Evolutionary conservation across 2,797 vertebrate species (phyloP).

Genomic region (Sebastiscus tertius): DNA sequence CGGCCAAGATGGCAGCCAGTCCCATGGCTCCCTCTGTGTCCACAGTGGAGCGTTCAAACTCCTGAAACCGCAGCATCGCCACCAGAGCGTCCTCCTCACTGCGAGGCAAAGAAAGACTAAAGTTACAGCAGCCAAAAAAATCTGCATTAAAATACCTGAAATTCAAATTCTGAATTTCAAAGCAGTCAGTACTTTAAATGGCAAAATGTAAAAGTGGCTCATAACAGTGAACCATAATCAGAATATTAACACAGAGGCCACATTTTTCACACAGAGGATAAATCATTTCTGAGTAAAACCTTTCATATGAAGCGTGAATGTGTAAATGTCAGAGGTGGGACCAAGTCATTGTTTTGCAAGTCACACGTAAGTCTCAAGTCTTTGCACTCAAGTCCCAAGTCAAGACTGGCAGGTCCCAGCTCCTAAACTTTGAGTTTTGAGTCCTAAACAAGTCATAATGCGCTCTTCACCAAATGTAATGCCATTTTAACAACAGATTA

Average conservation of each 20-base stretch:
- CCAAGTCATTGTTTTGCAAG: no score
- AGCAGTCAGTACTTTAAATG: background rate
- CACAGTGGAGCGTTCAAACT: constrained; percentile 88
- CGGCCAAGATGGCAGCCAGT: constrained; percentile 87
- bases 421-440: no score
- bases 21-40: constrained; percentile 91
- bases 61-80: constrained; percentile 90
- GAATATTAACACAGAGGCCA: background rate
- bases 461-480: no score
- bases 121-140: background rate
- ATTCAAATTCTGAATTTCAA: background rate
- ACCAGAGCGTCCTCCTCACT: constrained; percentile 88
- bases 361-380: no score
- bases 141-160: background rate
- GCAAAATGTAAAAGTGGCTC: background rate
- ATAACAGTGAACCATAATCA: background rate
- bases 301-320: background rate
- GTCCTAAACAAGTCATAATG: no score
- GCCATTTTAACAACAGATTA: no score
- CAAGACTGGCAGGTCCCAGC: no score
- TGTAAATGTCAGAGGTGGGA: no score
- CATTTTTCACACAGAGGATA: background rate
- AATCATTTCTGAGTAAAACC: background rate
- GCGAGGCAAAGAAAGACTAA: background rate
- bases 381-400: no score